A percentile compares a stretch with the other conserved stretches of the same genome.
Evolutionary conservation across 1,140 invertebrate species (phyloP).

Genomic region (Belonocnema kinseyi): DNA sequence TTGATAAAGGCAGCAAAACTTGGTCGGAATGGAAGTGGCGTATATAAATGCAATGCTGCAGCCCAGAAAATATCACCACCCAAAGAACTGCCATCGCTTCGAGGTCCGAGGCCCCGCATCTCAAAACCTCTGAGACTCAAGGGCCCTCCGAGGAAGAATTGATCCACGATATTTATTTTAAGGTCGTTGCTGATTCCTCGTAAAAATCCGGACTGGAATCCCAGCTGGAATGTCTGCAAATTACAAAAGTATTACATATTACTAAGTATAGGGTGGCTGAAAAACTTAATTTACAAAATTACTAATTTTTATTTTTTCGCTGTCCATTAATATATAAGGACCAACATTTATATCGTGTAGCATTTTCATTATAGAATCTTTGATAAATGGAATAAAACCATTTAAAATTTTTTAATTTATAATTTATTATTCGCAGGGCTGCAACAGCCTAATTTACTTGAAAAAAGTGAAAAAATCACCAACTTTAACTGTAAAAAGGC

Average conservation of each 20-base stretch:
- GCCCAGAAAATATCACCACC: constrained; percentile 88
- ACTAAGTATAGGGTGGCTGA: neutral
- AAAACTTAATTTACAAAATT: too few species aligned
- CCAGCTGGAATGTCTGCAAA: constrained; percentile 84
- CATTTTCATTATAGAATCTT: too few species aligned
- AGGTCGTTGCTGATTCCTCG: constrained; percentile 80
- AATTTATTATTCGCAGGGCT: too few species aligned
- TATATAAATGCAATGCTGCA: constrained; percentile 86
- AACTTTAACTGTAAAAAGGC: too few species aligned
- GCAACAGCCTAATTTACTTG: too few species aligned
- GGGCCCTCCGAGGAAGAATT: constrained; percentile 92
- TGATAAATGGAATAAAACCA: too few species aligned
- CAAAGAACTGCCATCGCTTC: constrained; percentile 81
- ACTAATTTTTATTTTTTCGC: too few species aligned
- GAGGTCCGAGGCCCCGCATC: constrained; percentile 88
- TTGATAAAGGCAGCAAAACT: constrained; percentile 88
- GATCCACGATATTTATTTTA: constrained; percentile 82
- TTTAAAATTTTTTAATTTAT: too few species aligned
- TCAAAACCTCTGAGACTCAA: constrained; percentile 89
- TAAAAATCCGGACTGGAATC: constrained; percentile 83
- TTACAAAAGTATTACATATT: constrained; percentile 19
- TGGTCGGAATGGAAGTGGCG: constrained; percentile 89
- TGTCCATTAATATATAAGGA: too few species aligned
- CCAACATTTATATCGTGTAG: too few species aligned
- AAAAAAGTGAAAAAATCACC: too few species aligned